Conservation (phyloP, 2,888 invertebrate species). For the Lacanobia wlatinum region DNA sequence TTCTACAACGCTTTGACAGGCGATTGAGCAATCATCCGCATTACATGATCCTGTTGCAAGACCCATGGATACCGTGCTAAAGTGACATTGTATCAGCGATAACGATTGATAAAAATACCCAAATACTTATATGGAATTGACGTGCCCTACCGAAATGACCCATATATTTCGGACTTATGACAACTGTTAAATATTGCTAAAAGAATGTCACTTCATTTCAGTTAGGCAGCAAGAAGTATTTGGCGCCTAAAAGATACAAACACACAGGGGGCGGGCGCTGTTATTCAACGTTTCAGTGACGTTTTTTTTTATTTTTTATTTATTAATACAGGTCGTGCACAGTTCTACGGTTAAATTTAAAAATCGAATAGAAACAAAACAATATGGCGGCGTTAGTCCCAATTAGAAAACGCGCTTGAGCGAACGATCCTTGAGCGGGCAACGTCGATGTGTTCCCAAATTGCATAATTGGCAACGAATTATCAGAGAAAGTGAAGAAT, state of each 20-base stretch:
- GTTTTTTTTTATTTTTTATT: no score
- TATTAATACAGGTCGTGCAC: no score
- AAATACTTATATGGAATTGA: neutral
- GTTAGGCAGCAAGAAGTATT: neutral
- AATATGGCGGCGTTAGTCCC: neutral
- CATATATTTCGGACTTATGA: neutral
- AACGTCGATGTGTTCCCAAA: conserved; percentile 68
- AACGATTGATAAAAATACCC: neutral
- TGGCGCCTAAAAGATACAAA: neutral
- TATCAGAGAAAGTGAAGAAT: conserved; percentile 88
- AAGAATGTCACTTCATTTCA: neutral
- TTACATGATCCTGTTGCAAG: neutral
- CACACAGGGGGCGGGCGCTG: no score
- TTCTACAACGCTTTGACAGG: conserved; percentile 42
- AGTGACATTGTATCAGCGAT: neutral
- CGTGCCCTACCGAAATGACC: neutral
- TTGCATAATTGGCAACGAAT: conserved; percentile 85
- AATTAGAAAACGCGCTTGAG: no score
- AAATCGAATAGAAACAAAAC: neutral
- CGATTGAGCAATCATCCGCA: conserved; percentile 57
- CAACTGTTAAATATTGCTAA: neutral
- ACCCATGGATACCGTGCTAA: neutral
- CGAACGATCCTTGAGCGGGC: neutral
- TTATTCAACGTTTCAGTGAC: neutral
- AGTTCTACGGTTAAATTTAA: neutral